Conservation (phyloP, 2,888 invertebrate species). For the Caenorhabditis zanzibari region DNA sequence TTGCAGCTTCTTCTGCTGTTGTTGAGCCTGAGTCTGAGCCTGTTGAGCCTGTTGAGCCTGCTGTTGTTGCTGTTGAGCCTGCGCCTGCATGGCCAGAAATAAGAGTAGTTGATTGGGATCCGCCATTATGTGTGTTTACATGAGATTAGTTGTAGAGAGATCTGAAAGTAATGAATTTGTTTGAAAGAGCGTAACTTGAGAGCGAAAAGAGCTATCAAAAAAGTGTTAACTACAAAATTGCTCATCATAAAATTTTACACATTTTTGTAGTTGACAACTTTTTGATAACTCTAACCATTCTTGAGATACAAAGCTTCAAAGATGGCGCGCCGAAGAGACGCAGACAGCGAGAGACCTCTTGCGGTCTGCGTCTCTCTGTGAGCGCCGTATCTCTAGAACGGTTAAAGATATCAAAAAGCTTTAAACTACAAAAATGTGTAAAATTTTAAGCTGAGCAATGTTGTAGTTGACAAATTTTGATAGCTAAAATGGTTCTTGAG, state of each 20-base stretch:
- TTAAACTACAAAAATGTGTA: no score
- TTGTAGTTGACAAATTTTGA: no score
- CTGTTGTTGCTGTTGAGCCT: slow-evolving; percentile 38
- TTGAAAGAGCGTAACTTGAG: slow-evolving; percentile 2
- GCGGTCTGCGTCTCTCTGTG: no score
- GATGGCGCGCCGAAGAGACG: no score
- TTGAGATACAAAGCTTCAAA: neutral
- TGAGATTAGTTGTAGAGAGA: neutral
- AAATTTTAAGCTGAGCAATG: no score
- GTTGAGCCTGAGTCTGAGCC: slow-evolving; percentile 27
- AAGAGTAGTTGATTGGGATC: slow-evolving; percentile 60
- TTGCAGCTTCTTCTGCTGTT: neutral
- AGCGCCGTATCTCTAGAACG: no score
- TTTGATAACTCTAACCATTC: neutral
- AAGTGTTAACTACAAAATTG: slow-evolving; percentile 8
- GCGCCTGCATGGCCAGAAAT: slow-evolving; percentile 61
- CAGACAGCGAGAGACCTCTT: no score
- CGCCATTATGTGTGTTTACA: slow-evolving; percentile 18
- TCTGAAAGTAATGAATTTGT: neutral
- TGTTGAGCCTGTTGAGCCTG: slow-evolving; percentile 25
- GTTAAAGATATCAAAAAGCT: no score
- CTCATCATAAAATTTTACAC: neutral
- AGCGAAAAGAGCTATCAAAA: slow-evolving; percentile 6
- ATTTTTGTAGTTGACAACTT: neutral
- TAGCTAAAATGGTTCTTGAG: no score